Percentiles rank a stretch among this genome's conserved stretches.
These are phyloP conservation scores for Dinomys branickii DNA, from an alignment of 2,113 vertebrate species.

Conservation along the genomic window DNA sequence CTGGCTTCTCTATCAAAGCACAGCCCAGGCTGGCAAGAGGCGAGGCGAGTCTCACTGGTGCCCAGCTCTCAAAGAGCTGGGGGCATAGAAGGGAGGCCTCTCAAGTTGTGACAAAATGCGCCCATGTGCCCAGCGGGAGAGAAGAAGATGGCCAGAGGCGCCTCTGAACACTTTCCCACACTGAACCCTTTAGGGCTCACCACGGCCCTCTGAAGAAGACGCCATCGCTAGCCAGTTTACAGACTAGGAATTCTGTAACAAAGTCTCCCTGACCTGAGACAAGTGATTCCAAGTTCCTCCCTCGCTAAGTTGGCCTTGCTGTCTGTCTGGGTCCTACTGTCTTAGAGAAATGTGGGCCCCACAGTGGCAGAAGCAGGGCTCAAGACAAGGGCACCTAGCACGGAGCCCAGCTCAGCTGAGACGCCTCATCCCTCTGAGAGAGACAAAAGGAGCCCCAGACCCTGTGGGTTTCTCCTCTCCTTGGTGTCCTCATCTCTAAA, in stretches of 20 bases:
- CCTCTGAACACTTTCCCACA: rapidly evolving
- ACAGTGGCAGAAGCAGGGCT: too few species aligned
- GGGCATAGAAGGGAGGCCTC: neutral
- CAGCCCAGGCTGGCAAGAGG: neutral
- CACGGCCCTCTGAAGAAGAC: neutral
- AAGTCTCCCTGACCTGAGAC: neutral
- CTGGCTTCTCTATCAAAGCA: neutral
- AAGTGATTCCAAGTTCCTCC: neutral
- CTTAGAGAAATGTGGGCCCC: neutral
- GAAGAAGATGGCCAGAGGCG: rapidly evolving
- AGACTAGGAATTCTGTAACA: too few species aligned
- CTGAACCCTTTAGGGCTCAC: rapidly evolving
- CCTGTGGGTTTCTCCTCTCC: neutral
- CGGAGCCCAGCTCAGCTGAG: neutral
- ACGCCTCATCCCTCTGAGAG: neutral
- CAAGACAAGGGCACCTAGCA: neutral
- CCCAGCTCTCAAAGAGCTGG: neutral
- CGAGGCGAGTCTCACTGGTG: neutral
- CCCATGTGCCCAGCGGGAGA: neutral
- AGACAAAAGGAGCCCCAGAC: neutral
- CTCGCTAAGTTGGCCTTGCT: neutral
- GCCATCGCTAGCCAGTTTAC: neutral
- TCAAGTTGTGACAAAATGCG: too few species aligned
- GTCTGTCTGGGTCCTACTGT: neutral
- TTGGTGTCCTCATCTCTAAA: neutral